Base-by-base conservation (phyloP, 2,888 invertebrate species). In the Agriopis leucophaearia region DNA sequence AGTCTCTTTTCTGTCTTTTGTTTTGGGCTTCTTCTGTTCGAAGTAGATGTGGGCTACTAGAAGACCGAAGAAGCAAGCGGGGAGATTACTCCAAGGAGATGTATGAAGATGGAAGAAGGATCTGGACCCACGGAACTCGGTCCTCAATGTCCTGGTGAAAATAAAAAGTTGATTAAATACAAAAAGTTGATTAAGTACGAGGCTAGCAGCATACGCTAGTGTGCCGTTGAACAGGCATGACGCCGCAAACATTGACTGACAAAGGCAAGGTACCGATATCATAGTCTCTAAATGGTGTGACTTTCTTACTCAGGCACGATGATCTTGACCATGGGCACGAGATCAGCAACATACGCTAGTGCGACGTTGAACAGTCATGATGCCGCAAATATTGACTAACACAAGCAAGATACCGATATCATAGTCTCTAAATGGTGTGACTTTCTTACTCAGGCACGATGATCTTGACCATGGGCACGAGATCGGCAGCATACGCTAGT, bases 241-340 rank as follows among this genome's bases (percentile, higher is more conserved):
- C 0, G 45, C 45, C 0, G 64, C 10, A 54, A 72, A 71, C 48
- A 71, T 38, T 6, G 16, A 36, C 0, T 1, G 68, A 40, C 13
- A 72, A 27, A 2, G 40, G 58, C 7, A 59, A 27, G 1, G 5
- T 27, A 27, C 27, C 27, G 27, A 27, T 27, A 27, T 27, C 27
- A 27, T 27, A 27, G 27, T 16, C 1, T 8, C 16, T 47, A 47
- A 47, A 15, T 47, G 8, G n/a, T 45, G 13, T n/a, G 4, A 6
- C 12, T 6, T 16, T 71, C 75, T 71, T 70, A 76, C 76, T 76
- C 75, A 10, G 76, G 72, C 0, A 36, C 58, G 12, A 67, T 52
- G 3, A 71, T 40, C 13, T 65, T 66, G 10, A 74, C 50, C 48
- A 72, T 40, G 8, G 76, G 63, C 4, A 64, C 65, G 65, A 71